These are phyloP conservation scores for Esox niger DNA, from an alignment of 2,113 vertebrate genomes.

Conservation along the genomic window DNA sequence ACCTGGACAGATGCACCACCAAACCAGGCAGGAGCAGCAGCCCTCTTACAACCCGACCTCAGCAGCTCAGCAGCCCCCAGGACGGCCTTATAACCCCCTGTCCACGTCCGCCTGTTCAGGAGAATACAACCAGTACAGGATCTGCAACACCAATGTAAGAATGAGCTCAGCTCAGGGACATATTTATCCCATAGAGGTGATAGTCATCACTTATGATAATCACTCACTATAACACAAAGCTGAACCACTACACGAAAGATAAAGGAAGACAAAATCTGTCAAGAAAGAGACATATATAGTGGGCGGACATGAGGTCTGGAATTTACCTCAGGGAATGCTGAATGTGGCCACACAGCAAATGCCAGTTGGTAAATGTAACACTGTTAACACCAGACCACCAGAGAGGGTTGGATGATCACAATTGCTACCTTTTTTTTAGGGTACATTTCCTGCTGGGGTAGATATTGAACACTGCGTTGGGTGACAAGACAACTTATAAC, in stretches of 20 bases:
- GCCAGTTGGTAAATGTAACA: no score
- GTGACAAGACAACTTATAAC: no score
- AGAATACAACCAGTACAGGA: conserved; percentile 75
- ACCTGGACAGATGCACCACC: conserved; percentile 34
- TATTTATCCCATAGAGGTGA: not conserved
- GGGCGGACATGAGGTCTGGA: conserved; percentile 18
- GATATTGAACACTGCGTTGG: no score
- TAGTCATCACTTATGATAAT: conserved; percentile 10
- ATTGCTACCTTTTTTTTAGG: no score
- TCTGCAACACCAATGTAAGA: conserved; percentile 86
- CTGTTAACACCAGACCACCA: no score
- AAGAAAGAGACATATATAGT: not conserved
- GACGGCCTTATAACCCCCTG: conserved; percentile 52
- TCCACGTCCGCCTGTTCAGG: conserved; percentile 67
- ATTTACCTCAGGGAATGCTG: conserved; percentile 25
- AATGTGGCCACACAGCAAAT: no score
- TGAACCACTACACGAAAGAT: not conserved
- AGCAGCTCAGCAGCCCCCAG: conserved; percentile 22
- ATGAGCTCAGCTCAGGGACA: conserved; percentile 6
- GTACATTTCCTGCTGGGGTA: no score
- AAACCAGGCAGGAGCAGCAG: conserved; percentile 55
- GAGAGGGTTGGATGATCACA: no score
- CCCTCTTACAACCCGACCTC: conserved; percentile 43
- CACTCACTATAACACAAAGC: not conserved
- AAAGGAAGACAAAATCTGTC: not conserved